Conservation (phyloP, 2,113 vertebrate genomes). For the Tylochromis polylepis region DNA sequence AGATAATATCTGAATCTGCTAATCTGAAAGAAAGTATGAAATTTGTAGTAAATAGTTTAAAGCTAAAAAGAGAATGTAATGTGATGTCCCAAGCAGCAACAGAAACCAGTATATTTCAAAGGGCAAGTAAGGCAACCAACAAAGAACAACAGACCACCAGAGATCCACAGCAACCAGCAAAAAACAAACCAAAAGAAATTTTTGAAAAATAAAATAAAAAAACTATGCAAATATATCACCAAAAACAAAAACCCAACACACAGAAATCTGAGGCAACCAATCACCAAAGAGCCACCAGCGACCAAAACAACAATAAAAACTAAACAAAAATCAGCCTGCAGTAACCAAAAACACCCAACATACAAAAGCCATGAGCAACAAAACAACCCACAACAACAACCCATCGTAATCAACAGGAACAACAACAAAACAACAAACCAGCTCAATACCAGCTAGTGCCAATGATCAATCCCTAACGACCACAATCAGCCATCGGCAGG, state of each 20-base stretch:
- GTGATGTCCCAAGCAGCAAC: background rate
- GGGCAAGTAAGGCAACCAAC: background rate
- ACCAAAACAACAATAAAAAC: background rate
- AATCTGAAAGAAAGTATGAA: background rate
- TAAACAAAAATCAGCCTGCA: background rate
- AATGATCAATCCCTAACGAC: accelerated
- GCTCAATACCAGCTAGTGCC: background rate
- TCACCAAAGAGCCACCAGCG: background rate
- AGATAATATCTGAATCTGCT: background rate
- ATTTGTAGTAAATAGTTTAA: background rate
- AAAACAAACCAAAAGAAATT: background rate
- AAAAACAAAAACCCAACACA: background rate
- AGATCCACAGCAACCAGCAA: background rate
- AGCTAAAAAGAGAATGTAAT: background rate
- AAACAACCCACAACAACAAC: background rate
- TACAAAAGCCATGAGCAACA: background rate
- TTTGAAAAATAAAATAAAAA: no score
- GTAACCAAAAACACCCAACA: background rate
- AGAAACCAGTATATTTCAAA: background rate
- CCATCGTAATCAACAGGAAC: no score
- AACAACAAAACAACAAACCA: no score
- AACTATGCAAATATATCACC: background rate
- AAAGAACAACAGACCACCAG: background rate
- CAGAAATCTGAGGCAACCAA: background rate
- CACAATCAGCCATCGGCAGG: no score